A percentile compares a stretch with the other conserved stretches of the same genome.
Conservation (phyloP, 2,113 vertebrate genomes). For the Alethe castanea region DNA sequence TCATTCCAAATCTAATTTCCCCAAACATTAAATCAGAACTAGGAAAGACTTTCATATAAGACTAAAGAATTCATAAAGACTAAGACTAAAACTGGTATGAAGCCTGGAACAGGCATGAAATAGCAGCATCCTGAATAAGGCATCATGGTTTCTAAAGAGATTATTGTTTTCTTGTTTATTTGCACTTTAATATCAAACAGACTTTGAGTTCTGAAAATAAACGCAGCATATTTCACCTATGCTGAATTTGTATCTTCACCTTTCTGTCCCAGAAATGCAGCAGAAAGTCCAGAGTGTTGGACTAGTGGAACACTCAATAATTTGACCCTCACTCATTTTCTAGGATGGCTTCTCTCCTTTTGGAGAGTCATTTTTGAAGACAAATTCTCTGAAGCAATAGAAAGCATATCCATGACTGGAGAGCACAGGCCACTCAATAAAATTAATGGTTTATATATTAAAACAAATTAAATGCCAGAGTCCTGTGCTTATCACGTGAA, state of each 20-base stretch:
- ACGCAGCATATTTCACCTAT: background rate
- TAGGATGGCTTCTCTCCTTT: background rate
- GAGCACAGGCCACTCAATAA: background rate
- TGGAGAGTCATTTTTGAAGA: background rate
- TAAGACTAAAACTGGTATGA: background rate
- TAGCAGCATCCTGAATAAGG: background rate
- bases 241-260: background rate
- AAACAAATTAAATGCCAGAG: background rate
- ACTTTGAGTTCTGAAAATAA: background rate
- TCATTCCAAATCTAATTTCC: conserved; percentile 23
- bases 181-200: background rate
- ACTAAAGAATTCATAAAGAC: background rate
- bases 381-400: background rate
- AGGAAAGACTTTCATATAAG: background rate
- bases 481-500: background rate
- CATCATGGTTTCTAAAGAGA: background rate
- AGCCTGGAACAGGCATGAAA: background rate
- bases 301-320: background rate
- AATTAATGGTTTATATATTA: background rate
- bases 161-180: background rate
- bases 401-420: background rate
- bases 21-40: conserved; percentile 8
- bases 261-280: background rate
- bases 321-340: background rate
- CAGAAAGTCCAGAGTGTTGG: background rate